These are phyloP conservation scores for Liparis tanakae DNA, from an alignment of 2,797 vertebrate species.

Conservation along the genomic window DNA sequence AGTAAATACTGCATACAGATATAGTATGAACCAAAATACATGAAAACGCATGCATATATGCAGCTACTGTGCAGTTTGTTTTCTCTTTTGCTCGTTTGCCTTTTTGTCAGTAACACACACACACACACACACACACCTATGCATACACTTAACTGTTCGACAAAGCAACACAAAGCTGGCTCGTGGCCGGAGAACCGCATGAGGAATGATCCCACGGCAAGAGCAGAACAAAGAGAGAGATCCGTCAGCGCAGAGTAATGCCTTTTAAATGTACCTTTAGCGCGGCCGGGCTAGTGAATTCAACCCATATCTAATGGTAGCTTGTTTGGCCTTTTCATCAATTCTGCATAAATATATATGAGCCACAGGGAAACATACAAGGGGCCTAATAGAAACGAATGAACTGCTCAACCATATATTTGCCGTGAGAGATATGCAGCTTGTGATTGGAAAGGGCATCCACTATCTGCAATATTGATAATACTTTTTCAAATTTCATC, in stretches of 20 bases:
- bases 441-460: slow-evolving; percentile 99
- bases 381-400: slow-evolving; percentile 99
- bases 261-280: slow-evolving; percentile 86
- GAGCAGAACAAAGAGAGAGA: slow-evolving; percentile 77
- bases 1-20: slow-evolving; percentile 46
- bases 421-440: slow-evolving; percentile 98
- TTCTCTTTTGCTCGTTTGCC: slow-evolving; percentile 26
- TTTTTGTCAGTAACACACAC: slow-evolving; percentile 5
- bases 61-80: slow-evolving; percentile 22
- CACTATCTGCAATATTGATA: slow-evolving; percentile 99
- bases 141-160: slow-evolving; percentile 49
- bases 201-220: slow-evolving; percentile 74
- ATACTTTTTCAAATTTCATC: slow-evolving; percentile 99
- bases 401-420: slow-evolving; percentile 99
- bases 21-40: slow-evolving; percentile 4
- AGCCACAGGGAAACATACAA: slow-evolving; percentile 89
- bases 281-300: slow-evolving; percentile 76
- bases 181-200: slow-evolving; percentile 59
- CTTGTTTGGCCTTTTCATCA: slow-evolving; percentile 89
- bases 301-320: slow-evolving; percentile 85
- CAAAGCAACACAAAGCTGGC: slow-evolving; percentile 67
- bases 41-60: slow-evolving; percentile 13
- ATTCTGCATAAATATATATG: slow-evolving; percentile 87
- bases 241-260: slow-evolving; percentile 81
- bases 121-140: slow-evolving; percentile 25